Percentiles rank a stretch among this genome's conserved stretches.
Evolutionary conservation across 2,797 vertebrate genomes (phyloP).

Genomic region (Syngnathus acus): DNA sequence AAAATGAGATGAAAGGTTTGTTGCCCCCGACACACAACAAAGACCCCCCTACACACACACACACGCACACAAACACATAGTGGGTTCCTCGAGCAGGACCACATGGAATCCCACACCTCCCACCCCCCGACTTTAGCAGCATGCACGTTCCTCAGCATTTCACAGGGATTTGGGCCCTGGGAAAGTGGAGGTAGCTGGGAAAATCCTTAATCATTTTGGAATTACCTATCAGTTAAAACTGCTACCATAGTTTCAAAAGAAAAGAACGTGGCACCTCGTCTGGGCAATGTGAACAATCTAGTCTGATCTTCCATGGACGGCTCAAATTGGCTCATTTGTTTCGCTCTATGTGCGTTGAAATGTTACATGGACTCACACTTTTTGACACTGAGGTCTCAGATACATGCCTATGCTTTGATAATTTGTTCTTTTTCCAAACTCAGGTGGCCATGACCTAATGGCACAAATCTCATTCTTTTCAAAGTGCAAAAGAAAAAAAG

Average conservation of each 20-base stretch:
- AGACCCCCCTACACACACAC: neutral
- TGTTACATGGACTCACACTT: neutral
- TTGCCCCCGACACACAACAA: constrained; percentile 42
- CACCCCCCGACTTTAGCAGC: constrained; percentile 40
- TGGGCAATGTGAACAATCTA: constrained; percentile 18
- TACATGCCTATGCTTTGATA: neutral
- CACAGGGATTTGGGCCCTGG: constrained; percentile 70
- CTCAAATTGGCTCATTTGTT: constrained; percentile 8
- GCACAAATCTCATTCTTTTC: neutral
- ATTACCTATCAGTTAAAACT: constrained; percentile 59
- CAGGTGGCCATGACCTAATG: too few species aligned
- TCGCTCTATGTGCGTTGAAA: neutral
- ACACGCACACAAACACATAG: constrained; percentile 27
- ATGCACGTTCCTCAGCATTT: constrained; percentile 63
- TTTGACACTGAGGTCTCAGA: neutral
- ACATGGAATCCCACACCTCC: constrained; percentile 37
- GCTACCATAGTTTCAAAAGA: constrained; percentile 43
- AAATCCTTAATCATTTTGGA: constrained; percentile 69
- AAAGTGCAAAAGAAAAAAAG: neutral
- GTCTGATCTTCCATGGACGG: constrained; percentile 13
- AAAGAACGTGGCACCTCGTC: constrained; percentile 56
- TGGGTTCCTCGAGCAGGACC: constrained; percentile 47
- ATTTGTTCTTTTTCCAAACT: neutral
- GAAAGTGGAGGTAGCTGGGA: constrained; percentile 61
- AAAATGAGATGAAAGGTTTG: constrained; percentile 55